Conservation (phyloP, 2,888 invertebrate genomes). For the Melanophora roralis region DNA sequence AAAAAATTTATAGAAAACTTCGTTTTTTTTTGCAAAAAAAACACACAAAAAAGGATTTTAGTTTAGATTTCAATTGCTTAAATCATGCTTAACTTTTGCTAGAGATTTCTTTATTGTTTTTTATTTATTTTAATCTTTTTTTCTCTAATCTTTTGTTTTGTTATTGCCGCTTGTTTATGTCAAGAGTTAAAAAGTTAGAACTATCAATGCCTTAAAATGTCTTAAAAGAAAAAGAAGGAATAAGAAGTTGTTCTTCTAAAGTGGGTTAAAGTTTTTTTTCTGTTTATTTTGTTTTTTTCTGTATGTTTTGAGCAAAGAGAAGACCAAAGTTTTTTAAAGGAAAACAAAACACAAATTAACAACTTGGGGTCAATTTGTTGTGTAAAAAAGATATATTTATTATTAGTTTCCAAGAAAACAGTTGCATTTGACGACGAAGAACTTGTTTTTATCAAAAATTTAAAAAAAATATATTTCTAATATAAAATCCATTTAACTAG, state of each 20-base stretch:
- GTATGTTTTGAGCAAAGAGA: neutral
- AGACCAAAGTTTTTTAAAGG: neutral
- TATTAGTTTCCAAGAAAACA: neutral
- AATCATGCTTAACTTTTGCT: neutral
- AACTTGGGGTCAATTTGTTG: neutral
- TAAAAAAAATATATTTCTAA: no score
- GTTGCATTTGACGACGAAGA: neutral
- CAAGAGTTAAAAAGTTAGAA: constrained; percentile 10
- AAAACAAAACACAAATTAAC: constrained; percentile 7
- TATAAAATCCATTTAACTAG: no score
- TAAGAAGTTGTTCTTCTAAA: neutral
- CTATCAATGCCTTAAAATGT: neutral
- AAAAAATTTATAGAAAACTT: neutral
- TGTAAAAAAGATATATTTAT: neutral
- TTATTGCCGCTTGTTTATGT: neutral
- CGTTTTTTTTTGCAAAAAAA: neutral
- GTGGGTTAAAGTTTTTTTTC: neutral
- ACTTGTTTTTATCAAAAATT: no score
- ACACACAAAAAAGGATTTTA: neutral
- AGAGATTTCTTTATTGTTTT: neutral
- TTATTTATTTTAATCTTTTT: neutral
- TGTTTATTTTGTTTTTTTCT: neutral
- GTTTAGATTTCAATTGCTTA: constrained; percentile 13
- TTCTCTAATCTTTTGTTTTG: neutral
- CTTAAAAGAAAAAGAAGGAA: neutral